Evolutionary conservation across 1,140 invertebrate species (phyloP).

Genomic region (Hycleus phaleratus): DNA sequence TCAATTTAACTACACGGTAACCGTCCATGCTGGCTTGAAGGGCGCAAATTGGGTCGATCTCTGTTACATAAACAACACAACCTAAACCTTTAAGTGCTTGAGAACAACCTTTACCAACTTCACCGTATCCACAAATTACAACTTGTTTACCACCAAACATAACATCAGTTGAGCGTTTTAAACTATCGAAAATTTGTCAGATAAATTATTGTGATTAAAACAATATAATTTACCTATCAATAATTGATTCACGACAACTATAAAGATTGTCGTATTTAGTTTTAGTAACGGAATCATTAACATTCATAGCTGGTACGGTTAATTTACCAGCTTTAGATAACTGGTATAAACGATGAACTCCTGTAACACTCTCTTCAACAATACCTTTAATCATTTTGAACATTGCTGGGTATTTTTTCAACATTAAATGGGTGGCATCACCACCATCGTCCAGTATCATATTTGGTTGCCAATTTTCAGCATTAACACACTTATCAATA

Average conservation of each 20-base stretch:
- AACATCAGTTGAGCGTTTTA: constrained; percentile 93
- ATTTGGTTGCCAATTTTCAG: constrained; percentile 95
- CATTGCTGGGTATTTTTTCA: constrained; percentile 92
- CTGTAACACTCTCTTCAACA: constrained; percentile 96
- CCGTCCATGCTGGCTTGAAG: constrained; percentile 98
- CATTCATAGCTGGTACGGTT: constrained; percentile 97
- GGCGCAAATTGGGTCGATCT: constrained; percentile 98
- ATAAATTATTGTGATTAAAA: not conserved
- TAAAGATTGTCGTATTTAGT: constrained; percentile 98
- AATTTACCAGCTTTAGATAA: constrained; percentile 90
- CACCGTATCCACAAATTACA: constrained; percentile 93
- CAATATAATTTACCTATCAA: constrained; percentile 64
- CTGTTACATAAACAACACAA: constrained; percentile 90
- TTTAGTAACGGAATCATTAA: constrained; percentile 97
- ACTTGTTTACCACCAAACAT: constrained; percentile 99
- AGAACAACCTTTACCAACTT: constrained; percentile 96
- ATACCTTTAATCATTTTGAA: constrained; percentile 97
- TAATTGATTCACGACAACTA: constrained; percentile 81
- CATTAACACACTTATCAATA: constrained; percentile 88
- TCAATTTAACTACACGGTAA: constrained; percentile 89
- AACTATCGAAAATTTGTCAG: constrained; percentile 19
- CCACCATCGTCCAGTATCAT: constrained; percentile 98
- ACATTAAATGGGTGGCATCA: constrained; percentile 93
- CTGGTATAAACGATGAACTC: constrained; percentile 94
- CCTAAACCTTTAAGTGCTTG: constrained; percentile 92